Percentiles rank a stretch among this genome's conserved stretches.
Evolutionary conservation across 2,888 invertebrate genomes (phyloP).

Genomic region (Trichopoda pennipes): DNA sequence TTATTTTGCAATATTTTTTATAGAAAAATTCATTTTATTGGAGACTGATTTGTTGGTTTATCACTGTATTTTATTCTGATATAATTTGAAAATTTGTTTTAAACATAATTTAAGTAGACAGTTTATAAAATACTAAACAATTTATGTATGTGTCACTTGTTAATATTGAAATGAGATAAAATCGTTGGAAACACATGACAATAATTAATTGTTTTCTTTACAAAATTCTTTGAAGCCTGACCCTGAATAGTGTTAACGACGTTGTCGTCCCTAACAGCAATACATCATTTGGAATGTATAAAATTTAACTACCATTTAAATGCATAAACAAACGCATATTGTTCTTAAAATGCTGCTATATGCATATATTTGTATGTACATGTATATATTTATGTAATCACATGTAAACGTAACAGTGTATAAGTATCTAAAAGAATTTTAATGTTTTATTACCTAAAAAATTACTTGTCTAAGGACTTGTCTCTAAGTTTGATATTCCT

Average conservation of each 20-base stretch:
- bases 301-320: conserved; percentile 65
- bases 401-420: neutral
- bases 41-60: too few relatives aligned
- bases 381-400: neutral
- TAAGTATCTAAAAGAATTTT: conserved; percentile 27
- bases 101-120: too few relatives aligned
- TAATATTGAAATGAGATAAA: too few relatives aligned
- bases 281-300: conserved; percentile 61
- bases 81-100: too few relatives aligned
- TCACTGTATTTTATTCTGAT: too few relatives aligned
- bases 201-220: conserved; percentile 15
- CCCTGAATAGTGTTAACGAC: conserved; percentile 58
- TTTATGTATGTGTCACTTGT: too few relatives aligned
- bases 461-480: conserved; percentile 32
- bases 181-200: conserved; percentile 22
- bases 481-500: neutral
- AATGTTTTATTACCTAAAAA: neutral
- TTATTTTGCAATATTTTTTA: too few relatives aligned
- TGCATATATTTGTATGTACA: neutral
- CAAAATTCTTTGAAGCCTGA: conserved; percentile 43
- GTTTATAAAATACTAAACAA: too few relatives aligned
- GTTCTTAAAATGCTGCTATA: too few relatives aligned
- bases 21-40: too few relatives aligned
- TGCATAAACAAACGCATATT: conserved; percentile 14
- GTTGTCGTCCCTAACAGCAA: neutral